A percentile compares a stretch with the other conserved stretches of the same genome.
These are phyloP conservation scores for Drosophila leonis DNA, from an alignment of 2,888 invertebrate species.

Conservation along the genomic window DNA sequence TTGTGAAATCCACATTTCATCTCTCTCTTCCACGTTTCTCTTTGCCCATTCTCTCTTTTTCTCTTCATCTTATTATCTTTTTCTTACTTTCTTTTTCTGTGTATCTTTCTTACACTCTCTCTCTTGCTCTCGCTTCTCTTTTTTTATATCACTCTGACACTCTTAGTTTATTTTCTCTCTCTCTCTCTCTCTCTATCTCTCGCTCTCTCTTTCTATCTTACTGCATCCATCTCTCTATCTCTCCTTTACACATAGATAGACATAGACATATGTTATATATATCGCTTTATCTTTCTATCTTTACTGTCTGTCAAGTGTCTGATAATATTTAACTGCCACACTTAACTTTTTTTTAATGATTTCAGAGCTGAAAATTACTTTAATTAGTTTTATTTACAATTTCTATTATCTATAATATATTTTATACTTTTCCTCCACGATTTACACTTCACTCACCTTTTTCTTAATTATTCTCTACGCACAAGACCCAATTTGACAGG, in stretches of 20 bases:
- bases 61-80: not conserved
- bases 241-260: too few relatives aligned
- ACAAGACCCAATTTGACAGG: not conserved
- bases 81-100: not conserved
- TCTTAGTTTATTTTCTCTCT: not conserved
- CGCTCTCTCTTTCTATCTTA: not conserved
- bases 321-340: slow-evolving; percentile 3
- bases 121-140: too few relatives aligned
- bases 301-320: not conserved
- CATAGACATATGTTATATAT: too few relatives aligned
- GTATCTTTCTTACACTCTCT: not conserved
- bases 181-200: not conserved
- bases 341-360: not conserved
- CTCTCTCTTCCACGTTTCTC: not conserved
- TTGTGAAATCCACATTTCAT: not conserved
- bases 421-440: too few relatives aligned
- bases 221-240: not conserved
- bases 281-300: not conserved
- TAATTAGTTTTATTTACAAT: not conserved
- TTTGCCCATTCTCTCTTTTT: not conserved
- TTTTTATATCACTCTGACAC: too few relatives aligned
- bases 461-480: not conserved
- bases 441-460: not conserved
- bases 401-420: too few relatives aligned
- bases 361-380: not conserved